phyloP scores from a whole-genome alignment of 2,888 invertebrate species.

The Leptogaster cylindrica region DNA sequence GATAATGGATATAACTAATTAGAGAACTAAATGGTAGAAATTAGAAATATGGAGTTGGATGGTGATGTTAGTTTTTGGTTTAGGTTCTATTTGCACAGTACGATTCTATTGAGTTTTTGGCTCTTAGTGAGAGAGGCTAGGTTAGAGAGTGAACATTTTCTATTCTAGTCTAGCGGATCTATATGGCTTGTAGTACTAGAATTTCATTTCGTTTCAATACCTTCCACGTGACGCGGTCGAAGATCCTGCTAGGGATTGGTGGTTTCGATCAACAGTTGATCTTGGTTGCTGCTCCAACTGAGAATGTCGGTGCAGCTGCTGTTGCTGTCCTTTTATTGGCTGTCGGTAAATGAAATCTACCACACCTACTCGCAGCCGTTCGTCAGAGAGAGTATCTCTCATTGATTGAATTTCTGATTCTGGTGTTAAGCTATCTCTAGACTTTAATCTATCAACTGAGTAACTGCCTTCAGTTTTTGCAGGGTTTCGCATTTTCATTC shows the following conservation, averaged over 20 bases:
- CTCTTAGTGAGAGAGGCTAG: conserved; percentile 41
- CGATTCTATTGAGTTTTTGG: conserved; percentile 9
- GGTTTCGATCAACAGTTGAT: conserved; percentile 41
- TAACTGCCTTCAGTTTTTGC: conserved; percentile 55
- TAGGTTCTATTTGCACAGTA: conserved; percentile 22
- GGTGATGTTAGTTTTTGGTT: conserved; percentile 43
- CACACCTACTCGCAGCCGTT: conserved; percentile 48
- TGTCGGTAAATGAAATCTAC: conserved; percentile 52
- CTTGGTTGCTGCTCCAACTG: conserved; percentile 47
- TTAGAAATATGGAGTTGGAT: conserved; percentile 36
- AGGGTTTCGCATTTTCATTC: conserved; percentile 51
- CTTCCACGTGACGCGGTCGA: conserved; percentile 53
- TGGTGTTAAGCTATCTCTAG: conserved; percentile 51
- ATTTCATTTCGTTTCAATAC: conserved; percentile 53
- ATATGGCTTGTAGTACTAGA: conserved; percentile 38
- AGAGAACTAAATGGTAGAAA: conserved; percentile 40
- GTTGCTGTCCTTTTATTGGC: conserved; percentile 41
- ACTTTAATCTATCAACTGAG: conserved; percentile 52
- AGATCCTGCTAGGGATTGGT: conserved; percentile 37
- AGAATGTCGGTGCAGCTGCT: conserved; percentile 43
- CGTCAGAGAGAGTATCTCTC: conserved; percentile 43
- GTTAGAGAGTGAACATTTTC: conserved; percentile 41
- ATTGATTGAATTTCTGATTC: conserved; percentile 51
- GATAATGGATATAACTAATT: conserved; percentile 42
- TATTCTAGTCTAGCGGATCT: conserved; percentile 42